Conservation (phyloP, 2,113 vertebrate genomes). For the Mesitornis unicolor region DNA sequence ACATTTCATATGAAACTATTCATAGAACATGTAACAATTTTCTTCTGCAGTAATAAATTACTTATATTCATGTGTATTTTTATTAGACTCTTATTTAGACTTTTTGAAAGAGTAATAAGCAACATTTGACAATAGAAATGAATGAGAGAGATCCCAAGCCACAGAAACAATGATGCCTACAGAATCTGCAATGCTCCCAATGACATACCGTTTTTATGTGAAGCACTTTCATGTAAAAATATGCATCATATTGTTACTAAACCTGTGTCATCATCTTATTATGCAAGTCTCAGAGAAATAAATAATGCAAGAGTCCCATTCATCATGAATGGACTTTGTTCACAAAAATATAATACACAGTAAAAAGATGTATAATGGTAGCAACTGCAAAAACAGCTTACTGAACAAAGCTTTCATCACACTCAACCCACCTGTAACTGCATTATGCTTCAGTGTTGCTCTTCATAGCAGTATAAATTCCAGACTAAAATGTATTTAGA, state of each 20-base stretch:
- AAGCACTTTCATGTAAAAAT: neutral
- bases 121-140: neutral
- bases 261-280: neutral
- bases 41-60: neutral
- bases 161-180: neutral
- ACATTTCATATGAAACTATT: neutral
- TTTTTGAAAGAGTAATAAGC: neutral
- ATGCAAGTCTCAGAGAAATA: slow-evolving; percentile 32
- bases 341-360: neutral
- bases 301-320: slow-evolving; percentile 38
- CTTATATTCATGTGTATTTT: neutral
- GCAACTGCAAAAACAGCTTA: neutral
- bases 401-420: neutral
- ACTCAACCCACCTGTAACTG: neutral
- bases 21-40: neutral
- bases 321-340: neutral
- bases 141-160: neutral
- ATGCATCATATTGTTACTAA: neutral
- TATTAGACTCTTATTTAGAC: neutral
- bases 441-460: neutral
- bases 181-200: neutral
- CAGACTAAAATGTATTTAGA: neutral
- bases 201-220: neutral
- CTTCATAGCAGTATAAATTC: neutral
- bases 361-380: slow-evolving; percentile 15